Evolutionary conservation across 2,888 invertebrate genomes (phyloP).

Genomic region (Temnothorax unifasciatus): DNA sequence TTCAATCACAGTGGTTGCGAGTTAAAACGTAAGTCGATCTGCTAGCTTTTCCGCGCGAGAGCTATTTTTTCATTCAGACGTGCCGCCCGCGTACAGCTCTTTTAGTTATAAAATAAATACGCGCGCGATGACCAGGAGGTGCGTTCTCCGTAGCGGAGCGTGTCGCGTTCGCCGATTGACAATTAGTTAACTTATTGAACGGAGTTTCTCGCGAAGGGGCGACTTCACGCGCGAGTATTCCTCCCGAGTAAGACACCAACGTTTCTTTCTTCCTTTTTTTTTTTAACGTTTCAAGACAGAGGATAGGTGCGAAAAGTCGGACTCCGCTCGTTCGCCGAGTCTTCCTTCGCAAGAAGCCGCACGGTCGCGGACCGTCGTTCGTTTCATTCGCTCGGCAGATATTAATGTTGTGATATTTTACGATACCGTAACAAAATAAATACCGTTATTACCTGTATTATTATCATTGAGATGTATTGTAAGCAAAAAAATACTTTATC

Average conservation of each 20-base stretch:
- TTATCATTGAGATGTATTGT: slow-evolving; percentile 74
- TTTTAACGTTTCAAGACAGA: slow-evolving; percentile 12
- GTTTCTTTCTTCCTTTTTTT: slow-evolving; percentile 10
- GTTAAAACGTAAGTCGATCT: slow-evolving; percentile 29
- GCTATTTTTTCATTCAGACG: slow-evolving; percentile 63
- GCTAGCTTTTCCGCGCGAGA: slow-evolving; percentile 11
- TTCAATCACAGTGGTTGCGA: slow-evolving; percentile 14
- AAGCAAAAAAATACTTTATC: slow-evolving; percentile 60
- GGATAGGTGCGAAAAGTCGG: not conserved
- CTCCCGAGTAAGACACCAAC: slow-evolving; percentile 17
- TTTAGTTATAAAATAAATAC: slow-evolving; percentile 55
- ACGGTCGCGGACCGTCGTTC: slow-evolving; percentile 72
- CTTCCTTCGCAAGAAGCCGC: slow-evolving; percentile 20
- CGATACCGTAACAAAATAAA: slow-evolving; percentile 75
- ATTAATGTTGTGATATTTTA: slow-evolving; percentile 86
- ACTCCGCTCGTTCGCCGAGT: not conserved
- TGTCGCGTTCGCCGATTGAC: slow-evolving; percentile 48
- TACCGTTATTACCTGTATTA: slow-evolving; percentile 83
- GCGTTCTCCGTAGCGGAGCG: slow-evolving; percentile 16
- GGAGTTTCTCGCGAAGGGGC: slow-evolving; percentile 2
- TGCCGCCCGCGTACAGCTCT: slow-evolving; percentile 11
- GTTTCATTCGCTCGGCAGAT: slow-evolving; percentile 80
- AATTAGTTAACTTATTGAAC: slow-evolving; percentile 53
- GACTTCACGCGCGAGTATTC: not conserved
- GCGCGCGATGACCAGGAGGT: slow-evolving; percentile 14